phyloP scores from a whole-genome alignment of 2,113 vertebrate species.

The Etia nguti region DNA sequence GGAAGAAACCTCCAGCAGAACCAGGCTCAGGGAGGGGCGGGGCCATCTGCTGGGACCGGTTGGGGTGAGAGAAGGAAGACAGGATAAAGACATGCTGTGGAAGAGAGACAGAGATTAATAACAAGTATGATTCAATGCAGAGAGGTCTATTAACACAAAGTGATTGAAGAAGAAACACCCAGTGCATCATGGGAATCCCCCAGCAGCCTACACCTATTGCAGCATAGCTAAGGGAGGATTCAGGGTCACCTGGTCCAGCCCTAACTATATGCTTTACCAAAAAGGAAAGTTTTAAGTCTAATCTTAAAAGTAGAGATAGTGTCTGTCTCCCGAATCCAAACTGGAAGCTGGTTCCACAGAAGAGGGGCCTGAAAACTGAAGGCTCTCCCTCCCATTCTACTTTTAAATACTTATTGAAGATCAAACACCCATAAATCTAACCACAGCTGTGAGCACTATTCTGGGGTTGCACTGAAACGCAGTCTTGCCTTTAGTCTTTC shows the following conservation, averaged over 20 bases:
- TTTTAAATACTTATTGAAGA: background rate
- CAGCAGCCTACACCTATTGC: fast-evolving
- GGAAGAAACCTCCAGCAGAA: too few relatives aligned
- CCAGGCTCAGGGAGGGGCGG: too few relatives aligned
- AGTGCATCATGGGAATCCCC: background rate
- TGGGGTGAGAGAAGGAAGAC: too few relatives aligned
- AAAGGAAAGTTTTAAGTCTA: fast-evolving
- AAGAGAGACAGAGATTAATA: too few relatives aligned
- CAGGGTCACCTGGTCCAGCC: background rate
- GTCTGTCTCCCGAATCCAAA: background rate
- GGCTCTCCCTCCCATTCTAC: background rate
- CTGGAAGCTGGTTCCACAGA: background rate
- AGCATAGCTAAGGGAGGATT: background rate
- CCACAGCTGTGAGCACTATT: background rate
- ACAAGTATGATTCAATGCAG: fast-evolving
- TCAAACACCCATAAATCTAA: background rate
- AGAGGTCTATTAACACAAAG: fast-evolving
- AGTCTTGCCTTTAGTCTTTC: background rate
- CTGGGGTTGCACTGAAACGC: background rate
- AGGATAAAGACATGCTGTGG: too few relatives aligned
- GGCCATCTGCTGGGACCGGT: too few relatives aligned
- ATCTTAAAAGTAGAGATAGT: background rate
- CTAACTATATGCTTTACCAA: background rate
- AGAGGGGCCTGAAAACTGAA: background rate
- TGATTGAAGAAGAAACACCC: fast-evolving